Conservation (phyloP, 1,140 invertebrate species). For the Venustaconcha ellipsiformis region DNA sequence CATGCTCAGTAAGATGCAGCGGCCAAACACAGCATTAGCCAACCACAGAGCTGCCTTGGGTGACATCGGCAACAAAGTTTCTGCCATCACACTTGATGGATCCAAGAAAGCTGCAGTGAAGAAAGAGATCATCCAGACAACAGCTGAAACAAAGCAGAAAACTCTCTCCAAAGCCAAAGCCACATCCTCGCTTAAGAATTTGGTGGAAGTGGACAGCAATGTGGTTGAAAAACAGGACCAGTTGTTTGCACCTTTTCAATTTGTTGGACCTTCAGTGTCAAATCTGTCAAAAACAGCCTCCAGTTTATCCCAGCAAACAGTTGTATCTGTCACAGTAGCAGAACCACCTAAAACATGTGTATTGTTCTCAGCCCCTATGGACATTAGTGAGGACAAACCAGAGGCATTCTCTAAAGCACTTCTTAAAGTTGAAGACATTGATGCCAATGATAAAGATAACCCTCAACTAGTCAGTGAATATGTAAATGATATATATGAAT, state of each 20-base stretch:
- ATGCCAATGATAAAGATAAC: conserved; percentile 81
- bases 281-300: background rate
- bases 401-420: conserved; percentile 57
- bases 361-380: conserved; percentile 46
- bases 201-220: conserved; percentile 21
- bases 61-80: conserved; percentile 65
- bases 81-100: conserved; percentile 50
- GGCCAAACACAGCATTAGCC: conserved; percentile 30
- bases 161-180: conserved; percentile 42
- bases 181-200: conserved; percentile 33
- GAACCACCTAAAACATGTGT: no score
- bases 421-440: conserved; percentile 75
- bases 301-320: conserved; percentile 1
- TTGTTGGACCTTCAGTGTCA: conserved; percentile 3
- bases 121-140: conserved; percentile 55
- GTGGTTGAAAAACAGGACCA: conserved; percentile 10
- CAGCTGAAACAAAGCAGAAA: conserved; percentile 29
- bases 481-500: conserved; percentile 87
- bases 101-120: conserved; percentile 51
- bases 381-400: conserved; percentile 53
- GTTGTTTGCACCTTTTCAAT: conserved; percentile 6
- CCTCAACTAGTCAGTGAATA: conserved; percentile 85
- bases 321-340: no score
- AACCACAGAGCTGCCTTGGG: conserved; percentile 53
- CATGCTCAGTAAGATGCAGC: conserved; percentile 28